Conservation (phyloP, 2,797 vertebrate genomes). For the Botia almorhae region DNA sequence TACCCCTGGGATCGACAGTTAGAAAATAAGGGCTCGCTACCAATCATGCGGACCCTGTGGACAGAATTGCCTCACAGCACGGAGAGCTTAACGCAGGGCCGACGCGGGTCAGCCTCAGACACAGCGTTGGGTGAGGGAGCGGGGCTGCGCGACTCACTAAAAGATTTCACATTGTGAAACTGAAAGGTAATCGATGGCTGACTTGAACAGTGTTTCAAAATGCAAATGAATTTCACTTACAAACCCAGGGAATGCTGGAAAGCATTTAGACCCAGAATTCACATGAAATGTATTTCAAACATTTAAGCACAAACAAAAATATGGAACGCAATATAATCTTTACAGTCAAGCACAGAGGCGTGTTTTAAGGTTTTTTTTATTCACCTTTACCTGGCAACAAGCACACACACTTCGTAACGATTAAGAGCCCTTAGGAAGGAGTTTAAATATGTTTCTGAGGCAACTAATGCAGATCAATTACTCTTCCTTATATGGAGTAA, state of each 20-base stretch:
- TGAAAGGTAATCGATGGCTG: slow-evolving; percentile 49
- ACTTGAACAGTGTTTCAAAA: slow-evolving; percentile 49
- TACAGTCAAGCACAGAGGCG: too few relatives aligned
- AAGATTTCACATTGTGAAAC: slow-evolving; percentile 29
- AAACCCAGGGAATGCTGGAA: too few relatives aligned
- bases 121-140: slow-evolving; percentile 23
- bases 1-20: slow-evolving; percentile 68
- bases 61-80: slow-evolving; percentile 64
- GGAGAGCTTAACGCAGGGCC: slow-evolving; percentile 25
- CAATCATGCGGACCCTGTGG: slow-evolving; percentile 63
- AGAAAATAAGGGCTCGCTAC: slow-evolving; percentile 75
- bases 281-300: not conserved
- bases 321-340: not conserved
- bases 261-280: not conserved
- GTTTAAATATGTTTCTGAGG: slow-evolving; percentile 34
- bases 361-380: too few relatives aligned
- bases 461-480: slow-evolving; percentile 53
- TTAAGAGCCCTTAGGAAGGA: slow-evolving; percentile 33
- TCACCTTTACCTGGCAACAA: too few relatives aligned
- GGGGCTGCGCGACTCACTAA: slow-evolving; percentile 18
- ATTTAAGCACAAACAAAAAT: not conserved
- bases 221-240: slow-evolving; percentile 49
- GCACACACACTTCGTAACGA: slow-evolving; percentile 31
- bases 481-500: slow-evolving; percentile 44
- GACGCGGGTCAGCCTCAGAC: slow-evolving; percentile 48